These are phyloP conservation scores for Electrophaes corylata DNA, from an alignment of 2,888 invertebrate species.

Conservation along the genomic window DNA sequence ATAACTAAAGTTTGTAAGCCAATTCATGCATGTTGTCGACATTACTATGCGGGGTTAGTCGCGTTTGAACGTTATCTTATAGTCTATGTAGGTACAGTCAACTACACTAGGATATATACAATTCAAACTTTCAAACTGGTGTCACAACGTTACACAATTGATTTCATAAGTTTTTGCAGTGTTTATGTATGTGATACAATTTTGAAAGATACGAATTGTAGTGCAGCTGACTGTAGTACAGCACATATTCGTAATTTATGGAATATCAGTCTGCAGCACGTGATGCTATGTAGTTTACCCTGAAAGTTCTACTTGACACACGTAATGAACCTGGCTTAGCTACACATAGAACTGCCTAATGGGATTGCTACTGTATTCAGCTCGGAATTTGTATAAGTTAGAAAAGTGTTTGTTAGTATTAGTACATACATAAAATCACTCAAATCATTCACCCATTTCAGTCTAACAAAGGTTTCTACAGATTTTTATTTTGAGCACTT, in stretches of 20 bases:
- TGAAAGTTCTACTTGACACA: conserved; percentile 13
- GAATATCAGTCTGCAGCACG: not conserved
- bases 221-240: not conserved
- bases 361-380: conserved; percentile 10
- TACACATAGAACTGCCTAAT: conserved; percentile 14
- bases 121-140: too few relatives aligned
- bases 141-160: too few relatives aligned
- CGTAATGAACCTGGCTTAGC: conserved; percentile 19
- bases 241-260: not conserved
- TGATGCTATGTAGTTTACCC: not conserved
- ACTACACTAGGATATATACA: too few relatives aligned
- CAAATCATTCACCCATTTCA: too few relatives aligned
- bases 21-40: not conserved
- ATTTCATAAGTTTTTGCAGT: too few relatives aligned
- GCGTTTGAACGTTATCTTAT: not conserved
- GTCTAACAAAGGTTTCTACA: too few relatives aligned
- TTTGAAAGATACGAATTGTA: too few relatives aligned
- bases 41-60: not conserved
- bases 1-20: not conserved
- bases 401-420: not conserved
- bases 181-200: too few relatives aligned
- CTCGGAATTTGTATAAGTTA: not conserved
- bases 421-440: not conserved
- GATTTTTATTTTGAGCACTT: too few relatives aligned
- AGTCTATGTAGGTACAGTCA: too few relatives aligned